A percentile compares a stretch with the other conserved stretches of the same genome.
Evolutionary conservation across 1,140 invertebrate genomes (phyloP).

Genomic region (Pogonus chalceus): DNA sequence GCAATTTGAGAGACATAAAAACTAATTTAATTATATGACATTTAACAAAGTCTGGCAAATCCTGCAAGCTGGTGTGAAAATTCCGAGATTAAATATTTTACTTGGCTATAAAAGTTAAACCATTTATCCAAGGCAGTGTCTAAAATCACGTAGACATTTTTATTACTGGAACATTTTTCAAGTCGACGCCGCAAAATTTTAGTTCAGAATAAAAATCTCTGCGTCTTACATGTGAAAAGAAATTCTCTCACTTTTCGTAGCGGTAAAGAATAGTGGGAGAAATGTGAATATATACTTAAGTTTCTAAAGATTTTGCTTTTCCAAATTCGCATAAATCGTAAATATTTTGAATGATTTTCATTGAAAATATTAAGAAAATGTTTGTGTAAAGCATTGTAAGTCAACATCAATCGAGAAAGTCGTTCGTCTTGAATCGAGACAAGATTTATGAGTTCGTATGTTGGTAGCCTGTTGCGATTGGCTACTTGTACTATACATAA

Average conservation of each 20-base stretch:
- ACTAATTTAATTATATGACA: not conserved
- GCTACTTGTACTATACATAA: no score
- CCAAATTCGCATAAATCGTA: not conserved
- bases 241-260: not conserved
- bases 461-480: no score
- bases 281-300: not conserved
- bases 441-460: no score
- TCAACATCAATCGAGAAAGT: no score
- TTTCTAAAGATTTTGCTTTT: not conserved
- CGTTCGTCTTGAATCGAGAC: no score
- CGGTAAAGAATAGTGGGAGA: not conserved
- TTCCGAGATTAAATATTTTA: not conserved
- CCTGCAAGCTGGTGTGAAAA: not conserved
- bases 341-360: not conserved
- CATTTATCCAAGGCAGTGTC: not conserved
- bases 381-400: no score
- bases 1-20: no score
- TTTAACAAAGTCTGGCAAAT: not conserved
- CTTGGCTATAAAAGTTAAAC: not conserved
- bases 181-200: not conserved
- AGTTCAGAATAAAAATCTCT: not conserved
- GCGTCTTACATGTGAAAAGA: not conserved
- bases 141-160: not conserved
- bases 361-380: no score
- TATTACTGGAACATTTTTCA: not conserved